phyloP scores from a whole-genome alignment of 2,888 invertebrate species.

The Aquatica leii region DNA sequence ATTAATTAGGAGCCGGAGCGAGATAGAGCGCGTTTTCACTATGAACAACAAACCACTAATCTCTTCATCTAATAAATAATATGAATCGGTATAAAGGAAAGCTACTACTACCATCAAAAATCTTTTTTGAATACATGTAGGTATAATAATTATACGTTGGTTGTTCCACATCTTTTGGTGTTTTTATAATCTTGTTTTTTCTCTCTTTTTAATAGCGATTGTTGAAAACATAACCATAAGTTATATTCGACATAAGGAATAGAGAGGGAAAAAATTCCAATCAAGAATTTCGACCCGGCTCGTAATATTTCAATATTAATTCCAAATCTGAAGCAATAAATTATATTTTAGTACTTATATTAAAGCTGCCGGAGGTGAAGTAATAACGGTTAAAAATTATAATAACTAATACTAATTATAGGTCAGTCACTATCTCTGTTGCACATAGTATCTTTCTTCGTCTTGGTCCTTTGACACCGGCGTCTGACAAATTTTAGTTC shows the following conservation, averaged over 20 bases:
- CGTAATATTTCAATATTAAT: constrained; percentile 38
- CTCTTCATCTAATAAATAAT: constrained; percentile 21
- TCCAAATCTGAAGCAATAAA: constrained; percentile 36
- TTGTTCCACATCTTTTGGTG: constrained; percentile 23
- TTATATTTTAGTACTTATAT: constrained; percentile 38
- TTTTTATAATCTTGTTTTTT: constrained; percentile 11
- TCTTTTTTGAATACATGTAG: constrained; percentile 18
- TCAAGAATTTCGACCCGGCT: constrained; percentile 30
- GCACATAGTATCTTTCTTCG: constrained; percentile 21
- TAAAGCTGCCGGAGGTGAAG: constrained; percentile 36
- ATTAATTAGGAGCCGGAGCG: no score
- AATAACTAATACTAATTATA: constrained; percentile 36
- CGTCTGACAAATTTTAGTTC: background rate
- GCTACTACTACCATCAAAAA: constrained; percentile 18
- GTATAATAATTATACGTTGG: constrained; percentile 25
- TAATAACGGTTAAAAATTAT: constrained; percentile 39
- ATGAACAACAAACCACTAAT: constrained; percentile 14
- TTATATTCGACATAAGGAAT: constrained; percentile 27
- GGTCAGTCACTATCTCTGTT: constrained; percentile 26
- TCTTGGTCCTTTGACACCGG: constrained; percentile 15
- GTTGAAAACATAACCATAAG: constrained; percentile 35
- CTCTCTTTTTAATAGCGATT: constrained; percentile 24
- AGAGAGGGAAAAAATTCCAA: constrained; percentile 29
- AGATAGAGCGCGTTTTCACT: background rate
- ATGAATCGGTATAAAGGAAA: constrained; percentile 11